Percentiles rank a stretch among this genome's conserved stretches.
Conservation (phyloP, 2,797 vertebrate genomes). For the Molothrus ater region DNA sequence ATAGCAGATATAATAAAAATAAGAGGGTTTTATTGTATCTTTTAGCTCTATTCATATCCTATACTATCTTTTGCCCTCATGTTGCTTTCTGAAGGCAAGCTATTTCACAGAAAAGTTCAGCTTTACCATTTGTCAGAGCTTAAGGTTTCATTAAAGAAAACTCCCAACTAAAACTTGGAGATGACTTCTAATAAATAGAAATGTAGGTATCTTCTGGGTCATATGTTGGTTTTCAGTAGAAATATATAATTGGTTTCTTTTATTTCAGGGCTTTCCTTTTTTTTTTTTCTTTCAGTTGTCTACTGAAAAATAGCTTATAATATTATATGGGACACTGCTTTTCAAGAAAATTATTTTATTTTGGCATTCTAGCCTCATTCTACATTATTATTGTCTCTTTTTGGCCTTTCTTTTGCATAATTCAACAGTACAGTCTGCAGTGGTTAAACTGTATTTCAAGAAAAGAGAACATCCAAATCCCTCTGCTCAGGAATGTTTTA, state of each 20-base stretch:
- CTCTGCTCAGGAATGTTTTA: not conserved
- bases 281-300: not conserved
- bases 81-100: not conserved
- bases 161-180: not conserved
- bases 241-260: not conserved
- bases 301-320: not conserved
- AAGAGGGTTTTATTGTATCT: not conserved
- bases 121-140: not conserved
- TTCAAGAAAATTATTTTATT: not conserved
- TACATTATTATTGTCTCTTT: not conserved
- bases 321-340: not conserved
- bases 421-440: not conserved
- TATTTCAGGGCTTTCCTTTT: not conserved
- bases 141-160: not conserved
- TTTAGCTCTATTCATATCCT: not conserved
- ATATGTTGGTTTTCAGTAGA: not conserved
- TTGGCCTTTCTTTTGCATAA: not conserved
- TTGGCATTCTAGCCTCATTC: not conserved
- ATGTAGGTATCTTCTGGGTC: not conserved
- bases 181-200: not conserved
- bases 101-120: not conserved
- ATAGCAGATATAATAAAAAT: not conserved
- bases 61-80: not conserved
- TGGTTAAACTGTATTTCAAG: not conserved
- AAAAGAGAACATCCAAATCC: not conserved